Evolutionary conservation across 2,797 vertebrate species (phyloP).

Genomic region (Centroberyx gerrardi): DNA sequence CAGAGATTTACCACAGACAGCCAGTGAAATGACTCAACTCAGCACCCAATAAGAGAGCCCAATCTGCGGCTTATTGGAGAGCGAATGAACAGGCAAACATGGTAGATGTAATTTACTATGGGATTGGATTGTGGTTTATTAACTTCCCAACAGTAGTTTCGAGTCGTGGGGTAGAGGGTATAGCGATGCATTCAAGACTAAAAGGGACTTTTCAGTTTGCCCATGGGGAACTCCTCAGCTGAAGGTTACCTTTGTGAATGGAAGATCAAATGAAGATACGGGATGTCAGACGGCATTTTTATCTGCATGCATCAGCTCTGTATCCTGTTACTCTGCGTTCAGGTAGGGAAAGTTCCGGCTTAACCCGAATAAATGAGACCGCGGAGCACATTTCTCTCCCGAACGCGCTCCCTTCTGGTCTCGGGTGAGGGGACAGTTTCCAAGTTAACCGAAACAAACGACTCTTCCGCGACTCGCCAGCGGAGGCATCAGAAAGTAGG

Average conservation of each 20-base stretch:
- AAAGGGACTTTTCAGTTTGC: not conserved
- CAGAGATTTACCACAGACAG: slow-evolving; percentile 40
- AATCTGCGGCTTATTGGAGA: slow-evolving; percentile 19
- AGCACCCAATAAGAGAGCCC: not conserved
- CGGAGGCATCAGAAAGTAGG: slow-evolving; percentile 31
- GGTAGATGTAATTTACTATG: slow-evolving; percentile 22
- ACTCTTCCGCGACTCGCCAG: slow-evolving; percentile 32
- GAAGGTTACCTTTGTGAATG: not conserved
- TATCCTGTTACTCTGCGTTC: slow-evolving; percentile 45
- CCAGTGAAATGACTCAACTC: slow-evolving; percentile 48
- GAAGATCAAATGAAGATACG: slow-evolving; percentile 28
- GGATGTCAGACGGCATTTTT: slow-evolving; percentile 27
- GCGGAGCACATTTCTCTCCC: slow-evolving; percentile 45
- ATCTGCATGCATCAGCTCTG: slow-evolving; percentile 38
- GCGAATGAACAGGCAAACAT: not conserved
- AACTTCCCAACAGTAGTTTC: slow-evolving; percentile 3
- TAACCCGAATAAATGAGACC: slow-evolving; percentile 64
- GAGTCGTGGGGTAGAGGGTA: not conserved
- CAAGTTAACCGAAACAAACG: slow-evolving; percentile 62
- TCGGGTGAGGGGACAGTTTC: slow-evolving; percentile 1
- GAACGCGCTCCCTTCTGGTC: slow-evolving; percentile 32
- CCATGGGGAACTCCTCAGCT: not conserved
- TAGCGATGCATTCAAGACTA: not conserved
- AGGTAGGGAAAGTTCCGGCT: slow-evolving; percentile 20
- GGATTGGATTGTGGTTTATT: slow-evolving; percentile 17